A percentile compares a stretch with the other conserved stretches of the same genome.
phyloP scores from a whole-genome alignment of 2,797 vertebrate species.

The Micropoecilia bifurca region DNA sequence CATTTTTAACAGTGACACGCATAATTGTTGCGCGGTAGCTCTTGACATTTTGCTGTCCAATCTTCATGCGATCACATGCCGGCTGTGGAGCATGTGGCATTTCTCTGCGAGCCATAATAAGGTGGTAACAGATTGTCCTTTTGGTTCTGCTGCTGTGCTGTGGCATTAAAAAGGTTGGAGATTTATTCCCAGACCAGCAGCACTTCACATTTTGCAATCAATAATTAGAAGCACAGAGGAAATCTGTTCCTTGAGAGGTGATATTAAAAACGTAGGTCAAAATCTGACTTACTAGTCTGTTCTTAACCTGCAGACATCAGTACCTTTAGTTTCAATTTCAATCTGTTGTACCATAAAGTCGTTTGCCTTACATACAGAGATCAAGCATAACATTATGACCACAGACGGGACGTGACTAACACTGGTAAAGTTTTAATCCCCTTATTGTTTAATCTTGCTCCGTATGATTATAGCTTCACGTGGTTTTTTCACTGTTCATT shows the following conservation, averaged over 20 bases:
- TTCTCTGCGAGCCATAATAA: constrained; percentile 57
- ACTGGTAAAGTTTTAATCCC: neutral
- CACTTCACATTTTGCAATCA: constrained; percentile 50
- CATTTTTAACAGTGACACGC: constrained; percentile 25
- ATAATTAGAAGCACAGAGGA: constrained; percentile 43
- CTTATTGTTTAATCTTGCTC: neutral
- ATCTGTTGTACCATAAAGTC: neutral
- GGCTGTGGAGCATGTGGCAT: constrained; percentile 53
- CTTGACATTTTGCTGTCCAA: constrained; percentile 66
- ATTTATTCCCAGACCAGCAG: constrained; percentile 34
- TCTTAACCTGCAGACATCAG: constrained; percentile 15
- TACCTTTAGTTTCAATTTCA: constrained; percentile 8
- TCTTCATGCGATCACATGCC: constrained; percentile 38
- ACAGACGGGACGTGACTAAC: neutral
- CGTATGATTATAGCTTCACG: neutral
- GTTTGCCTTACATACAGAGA: neutral
- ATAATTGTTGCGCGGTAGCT: constrained; percentile 39
- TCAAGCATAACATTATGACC: neutral
- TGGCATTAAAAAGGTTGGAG: constrained; percentile 42
- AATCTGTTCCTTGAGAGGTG: constrained; percentile 41
- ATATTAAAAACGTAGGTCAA: constrained; percentile 46
- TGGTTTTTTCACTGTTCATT: neutral
- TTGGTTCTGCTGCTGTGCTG: constrained; percentile 8
- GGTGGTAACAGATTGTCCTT: constrained; percentile 12
- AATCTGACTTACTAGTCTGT: constrained; percentile 4